A percentile compares a stretch with the other conserved stretches of the same genome.
Conservation (phyloP, 2,797 vertebrate genomes). For the Pseudochirops corinnae region DNA sequence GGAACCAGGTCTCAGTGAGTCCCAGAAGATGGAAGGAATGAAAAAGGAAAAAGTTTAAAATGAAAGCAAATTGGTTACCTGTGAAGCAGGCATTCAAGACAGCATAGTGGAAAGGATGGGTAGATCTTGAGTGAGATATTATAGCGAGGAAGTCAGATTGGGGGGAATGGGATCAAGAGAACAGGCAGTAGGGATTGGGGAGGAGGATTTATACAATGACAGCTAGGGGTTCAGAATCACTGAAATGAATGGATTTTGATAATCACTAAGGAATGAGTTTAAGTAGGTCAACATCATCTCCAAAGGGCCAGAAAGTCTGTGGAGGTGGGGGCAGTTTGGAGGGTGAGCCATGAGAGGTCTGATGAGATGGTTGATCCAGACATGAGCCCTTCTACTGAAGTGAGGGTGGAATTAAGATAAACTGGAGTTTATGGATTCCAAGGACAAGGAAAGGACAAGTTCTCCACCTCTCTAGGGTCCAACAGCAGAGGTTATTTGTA, state of each 20-base stretch:
- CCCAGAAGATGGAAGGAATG: not conserved
- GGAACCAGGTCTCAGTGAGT: not conserved
- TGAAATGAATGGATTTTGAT: not conserved
- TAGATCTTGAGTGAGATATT: not conserved
- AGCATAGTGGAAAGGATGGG: not conserved
- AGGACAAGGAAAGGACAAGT: not conserved
- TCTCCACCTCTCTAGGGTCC: not conserved
- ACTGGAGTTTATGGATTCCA: not conserved
- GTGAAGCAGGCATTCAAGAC: not conserved
- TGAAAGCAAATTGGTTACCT: not conserved
- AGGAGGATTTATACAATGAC: not conserved
- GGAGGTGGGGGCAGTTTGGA: not conserved
- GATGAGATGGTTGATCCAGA: not conserved
- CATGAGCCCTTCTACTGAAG: not conserved
- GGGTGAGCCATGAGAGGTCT: not conserved
- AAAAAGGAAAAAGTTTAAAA: not conserved
- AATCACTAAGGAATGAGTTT: not conserved
- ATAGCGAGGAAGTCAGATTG: not conserved
- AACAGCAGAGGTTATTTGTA: not conserved
- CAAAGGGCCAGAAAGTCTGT: not conserved
- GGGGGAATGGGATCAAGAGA: not conserved
- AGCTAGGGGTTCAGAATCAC: not conserved
- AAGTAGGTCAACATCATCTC: not conserved
- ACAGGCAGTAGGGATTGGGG: not conserved
- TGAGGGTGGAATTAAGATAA: not conserved